Percentiles rank a stretch among this genome's conserved stretches.
Conservation (phyloP, 2,888 invertebrate genomes). For the Drosophila merina region DNA sequence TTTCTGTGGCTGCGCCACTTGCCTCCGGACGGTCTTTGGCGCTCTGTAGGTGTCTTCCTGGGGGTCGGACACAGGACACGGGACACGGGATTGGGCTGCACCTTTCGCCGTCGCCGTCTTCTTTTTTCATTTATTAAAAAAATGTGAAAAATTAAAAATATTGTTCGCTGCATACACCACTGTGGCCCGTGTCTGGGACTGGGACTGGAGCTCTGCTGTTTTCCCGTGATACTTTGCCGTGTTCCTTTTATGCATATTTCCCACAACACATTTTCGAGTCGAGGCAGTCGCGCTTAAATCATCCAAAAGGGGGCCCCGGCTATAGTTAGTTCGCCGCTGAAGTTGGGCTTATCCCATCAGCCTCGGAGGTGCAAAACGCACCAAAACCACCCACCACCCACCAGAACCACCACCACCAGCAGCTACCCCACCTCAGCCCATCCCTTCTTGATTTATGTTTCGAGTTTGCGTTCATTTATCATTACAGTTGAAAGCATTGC, state of each 20-base stretch:
- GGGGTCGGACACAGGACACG: conserved; percentile 37
- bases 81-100: conserved; percentile 47
- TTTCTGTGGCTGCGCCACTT: conserved; percentile 43
- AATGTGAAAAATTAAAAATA: conserved; percentile 77
- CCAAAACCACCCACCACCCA: not conserved
- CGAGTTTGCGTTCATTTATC: conserved; percentile 77
- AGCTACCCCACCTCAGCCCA: conserved; percentile 12
- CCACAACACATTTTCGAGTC: conserved; percentile 76
- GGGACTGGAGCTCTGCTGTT: conserved; percentile 6
- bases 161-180: conserved; percentile 52
- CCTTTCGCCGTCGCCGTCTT: conserved; percentile 42
- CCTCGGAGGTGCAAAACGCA: conserved; percentile 41
- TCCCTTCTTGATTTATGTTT: conserved; percentile 67
- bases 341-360: conserved; percentile 76
- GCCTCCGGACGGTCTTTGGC: conserved; percentile 56
- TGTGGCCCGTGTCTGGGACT: not conserved
- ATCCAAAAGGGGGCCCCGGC: conserved; percentile 49
- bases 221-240: conserved; percentile 44
- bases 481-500: conserved; percentile 78
- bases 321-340: conserved; percentile 67
- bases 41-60: conserved; percentile 50
- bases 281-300: conserved; percentile 73
- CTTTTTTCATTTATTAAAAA: conserved; percentile 50
- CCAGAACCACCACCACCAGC: conserved; percentile 8
- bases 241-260: conserved; percentile 76